phyloP scores from a whole-genome alignment of 2,888 invertebrate species.

The Hecatera dysodea region DNA sequence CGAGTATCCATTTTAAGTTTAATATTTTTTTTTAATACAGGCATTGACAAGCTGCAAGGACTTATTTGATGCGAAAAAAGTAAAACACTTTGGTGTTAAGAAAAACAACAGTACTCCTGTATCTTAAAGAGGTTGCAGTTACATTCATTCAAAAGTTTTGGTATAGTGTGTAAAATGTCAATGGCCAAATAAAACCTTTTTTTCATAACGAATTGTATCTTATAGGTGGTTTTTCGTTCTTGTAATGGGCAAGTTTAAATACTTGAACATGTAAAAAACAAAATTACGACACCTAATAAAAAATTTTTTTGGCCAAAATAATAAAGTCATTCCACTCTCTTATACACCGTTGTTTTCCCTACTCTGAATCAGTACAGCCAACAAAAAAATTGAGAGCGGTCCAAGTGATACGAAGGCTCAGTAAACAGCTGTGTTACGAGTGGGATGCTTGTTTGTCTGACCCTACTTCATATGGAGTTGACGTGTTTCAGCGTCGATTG shows the following conservation, averaged over 20 bases:
- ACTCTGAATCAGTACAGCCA: background rate
- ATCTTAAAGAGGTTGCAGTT: too few relatives aligned
- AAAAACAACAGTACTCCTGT: too few relatives aligned
- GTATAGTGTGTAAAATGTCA: too few relatives aligned
- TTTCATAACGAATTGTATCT: too few relatives aligned
- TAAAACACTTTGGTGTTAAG: too few relatives aligned
- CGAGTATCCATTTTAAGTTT: background rate
- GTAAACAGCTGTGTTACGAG: constrained; percentile 51
- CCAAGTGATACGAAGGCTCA: constrained; percentile 36
- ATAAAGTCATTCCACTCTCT: background rate
- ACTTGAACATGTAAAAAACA: too few relatives aligned
- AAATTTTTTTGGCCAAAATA: too few relatives aligned
- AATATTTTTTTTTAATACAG: background rate
- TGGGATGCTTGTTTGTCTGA: constrained; percentile 41
- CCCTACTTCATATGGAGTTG: constrained; percentile 52
- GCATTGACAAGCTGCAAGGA: background rate
- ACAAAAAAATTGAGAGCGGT: constrained; percentile 26
- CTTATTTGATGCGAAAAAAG: background rate
- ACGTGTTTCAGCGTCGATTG: constrained; percentile 14
- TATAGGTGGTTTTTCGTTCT: too few relatives aligned
- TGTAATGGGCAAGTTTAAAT: too few relatives aligned
- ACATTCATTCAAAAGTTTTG: too few relatives aligned
- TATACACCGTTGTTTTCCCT: background rate
- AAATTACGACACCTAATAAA: too few relatives aligned
- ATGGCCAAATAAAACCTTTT: too few relatives aligned